Conservation (phyloP, 2,113 vertebrate species). For the Triplophysa siluroides region DNA sequence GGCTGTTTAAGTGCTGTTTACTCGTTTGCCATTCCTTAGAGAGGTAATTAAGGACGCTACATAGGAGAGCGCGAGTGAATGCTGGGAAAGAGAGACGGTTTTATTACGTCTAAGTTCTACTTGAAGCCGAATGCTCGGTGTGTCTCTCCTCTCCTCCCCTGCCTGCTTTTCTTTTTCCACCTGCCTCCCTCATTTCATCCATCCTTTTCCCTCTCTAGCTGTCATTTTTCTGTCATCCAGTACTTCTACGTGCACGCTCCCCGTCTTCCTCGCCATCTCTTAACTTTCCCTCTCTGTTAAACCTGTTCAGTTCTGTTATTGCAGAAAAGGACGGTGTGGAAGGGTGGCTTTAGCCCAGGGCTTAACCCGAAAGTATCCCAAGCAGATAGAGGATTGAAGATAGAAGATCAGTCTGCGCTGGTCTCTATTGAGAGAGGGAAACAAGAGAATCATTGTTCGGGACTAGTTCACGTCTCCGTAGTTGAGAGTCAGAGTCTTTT, state of each 20-base stretch:
- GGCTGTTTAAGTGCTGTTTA: slow-evolving; percentile 76
- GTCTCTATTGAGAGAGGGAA: slow-evolving; percentile 19
- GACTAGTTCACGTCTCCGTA: slow-evolving; percentile 11
- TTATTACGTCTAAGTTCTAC: slow-evolving; percentile 55
- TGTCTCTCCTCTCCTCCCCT: slow-evolving; percentile 24
- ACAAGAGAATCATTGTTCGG: slow-evolving; percentile 21
- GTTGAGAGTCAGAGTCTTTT: slow-evolving; percentile 29
- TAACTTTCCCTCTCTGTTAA: slow-evolving; percentile 17
- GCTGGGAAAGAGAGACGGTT: slow-evolving; percentile 58
- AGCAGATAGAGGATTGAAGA: slow-evolving; percentile 6
- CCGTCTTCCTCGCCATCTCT: slow-evolving; percentile 9
- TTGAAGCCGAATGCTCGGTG: slow-evolving; percentile 47
- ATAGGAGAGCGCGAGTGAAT: slow-evolving; percentile 43
- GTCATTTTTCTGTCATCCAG: slow-evolving; percentile 18
- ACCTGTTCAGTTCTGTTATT: slow-evolving; percentile 9
- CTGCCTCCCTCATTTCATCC: background rate
- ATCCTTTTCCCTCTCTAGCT: slow-evolving; percentile 16
- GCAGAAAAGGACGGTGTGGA: slow-evolving; percentile 4
- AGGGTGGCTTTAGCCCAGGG: slow-evolving; percentile 26
- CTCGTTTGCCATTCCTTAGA: slow-evolving; percentile 73
- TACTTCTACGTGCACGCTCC: background rate
- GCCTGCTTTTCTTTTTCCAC: background rate
- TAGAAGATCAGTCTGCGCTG: slow-evolving; percentile 22
- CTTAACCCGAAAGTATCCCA: slow-evolving; percentile 26
- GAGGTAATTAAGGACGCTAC: slow-evolving; percentile 75